Conservation (phyloP, 2,888 invertebrate species). For the Barypeithes pellucidus region DNA sequence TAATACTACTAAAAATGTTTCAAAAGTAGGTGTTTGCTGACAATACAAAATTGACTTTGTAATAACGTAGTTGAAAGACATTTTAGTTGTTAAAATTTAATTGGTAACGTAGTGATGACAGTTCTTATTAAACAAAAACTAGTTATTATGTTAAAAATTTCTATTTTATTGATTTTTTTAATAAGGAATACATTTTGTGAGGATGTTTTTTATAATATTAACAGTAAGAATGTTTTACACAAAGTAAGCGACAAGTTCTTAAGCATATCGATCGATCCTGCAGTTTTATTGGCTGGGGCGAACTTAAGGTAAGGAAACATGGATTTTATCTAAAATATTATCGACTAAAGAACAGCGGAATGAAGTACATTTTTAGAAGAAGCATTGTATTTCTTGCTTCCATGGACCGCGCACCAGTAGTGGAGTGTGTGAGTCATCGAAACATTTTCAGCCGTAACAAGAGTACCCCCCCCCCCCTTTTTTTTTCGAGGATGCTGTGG, state of each 20-base stretch:
- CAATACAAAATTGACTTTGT: neutral
- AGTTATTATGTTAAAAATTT: constrained; percentile 3
- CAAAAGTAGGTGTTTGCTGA: constrained; percentile 28
- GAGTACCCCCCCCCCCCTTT: no score
- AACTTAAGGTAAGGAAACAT: constrained; percentile 68
- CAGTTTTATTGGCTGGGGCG: constrained; percentile 73
- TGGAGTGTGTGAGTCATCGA: no score
- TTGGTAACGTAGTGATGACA: neutral
- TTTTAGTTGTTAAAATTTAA: neutral
- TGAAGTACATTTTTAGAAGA: no score
- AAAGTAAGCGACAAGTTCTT: constrained; percentile 81
- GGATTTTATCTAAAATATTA: no score
- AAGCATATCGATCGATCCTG: constrained; percentile 83
- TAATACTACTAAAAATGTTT: neutral
- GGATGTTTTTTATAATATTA: constrained; percentile 70
- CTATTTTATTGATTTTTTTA: neutral
- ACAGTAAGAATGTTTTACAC: constrained; percentile 77
- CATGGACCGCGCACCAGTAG: no score
- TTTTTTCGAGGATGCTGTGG: no score
- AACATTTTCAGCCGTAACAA: no score
- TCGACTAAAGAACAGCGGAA: no score
- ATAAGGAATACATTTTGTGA: constrained; percentile 43
- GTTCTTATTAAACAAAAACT: no score
- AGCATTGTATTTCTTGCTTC: no score
- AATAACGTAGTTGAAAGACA: neutral